Conservation (phyloP, 2,797 vertebrate genomes). For the Thamnophis elegans region DNA sequence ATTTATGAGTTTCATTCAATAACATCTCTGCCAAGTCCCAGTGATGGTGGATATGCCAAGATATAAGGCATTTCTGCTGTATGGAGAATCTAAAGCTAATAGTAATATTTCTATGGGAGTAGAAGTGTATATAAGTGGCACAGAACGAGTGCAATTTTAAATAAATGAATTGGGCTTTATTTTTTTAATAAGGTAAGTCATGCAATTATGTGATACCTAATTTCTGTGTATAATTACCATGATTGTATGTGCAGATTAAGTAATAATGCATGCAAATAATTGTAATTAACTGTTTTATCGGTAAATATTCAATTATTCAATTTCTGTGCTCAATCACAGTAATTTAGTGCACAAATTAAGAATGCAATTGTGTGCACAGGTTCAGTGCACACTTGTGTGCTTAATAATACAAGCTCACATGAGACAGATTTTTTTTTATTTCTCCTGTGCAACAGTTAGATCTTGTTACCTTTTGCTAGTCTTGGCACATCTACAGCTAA, state of each 20-base stretch:
- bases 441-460: neutral
- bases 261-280: conserved; percentile 72
- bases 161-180: conserved; percentile 64
- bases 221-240: conserved; percentile 71
- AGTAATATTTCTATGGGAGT: neutral
- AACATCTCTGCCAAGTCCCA: neutral
- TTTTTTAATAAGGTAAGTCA: conserved; percentile 69
- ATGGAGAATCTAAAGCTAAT: conserved; percentile 16
- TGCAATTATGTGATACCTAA: conserved; percentile 70
- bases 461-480: neutral
- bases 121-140: neutral
- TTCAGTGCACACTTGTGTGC: conserved; percentile 67
- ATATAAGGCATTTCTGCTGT: neutral
- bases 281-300: conserved; percentile 70
- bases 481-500: neutral
- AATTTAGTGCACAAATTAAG: conserved; percentile 71
- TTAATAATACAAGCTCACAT: conserved; percentile 46
- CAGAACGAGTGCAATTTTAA: conserved; percentile 58
- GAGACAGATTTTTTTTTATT: conserved; percentile 40
- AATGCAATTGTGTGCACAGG: conserved; percentile 71
- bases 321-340: conserved; percentile 69
- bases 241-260: conserved; percentile 71
- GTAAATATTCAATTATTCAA: conserved; percentile 74
- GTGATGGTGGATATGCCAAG: neutral
- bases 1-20: neutral